Evolutionary conservation across 2,797 vertebrate genomes (phyloP).

Genomic region (Pangasius macronema): DNA sequence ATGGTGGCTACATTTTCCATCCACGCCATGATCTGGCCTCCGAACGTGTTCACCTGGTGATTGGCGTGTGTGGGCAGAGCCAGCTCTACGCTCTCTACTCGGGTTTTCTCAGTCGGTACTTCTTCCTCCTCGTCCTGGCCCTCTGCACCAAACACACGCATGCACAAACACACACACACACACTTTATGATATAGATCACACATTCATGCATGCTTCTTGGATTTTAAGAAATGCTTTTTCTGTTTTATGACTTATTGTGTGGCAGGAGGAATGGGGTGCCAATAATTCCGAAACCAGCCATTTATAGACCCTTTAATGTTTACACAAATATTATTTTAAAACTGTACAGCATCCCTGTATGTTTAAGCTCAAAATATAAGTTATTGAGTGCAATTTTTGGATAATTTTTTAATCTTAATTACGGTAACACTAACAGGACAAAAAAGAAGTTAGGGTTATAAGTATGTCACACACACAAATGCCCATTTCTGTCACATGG

Average conservation of each 20-base stretch:
- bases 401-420: neutral
- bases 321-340: neutral
- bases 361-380: neutral
- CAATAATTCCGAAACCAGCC: neutral
- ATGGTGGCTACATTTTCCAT: conserved; percentile 97
- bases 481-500: neutral
- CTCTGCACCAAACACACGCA: conserved; percentile 36
- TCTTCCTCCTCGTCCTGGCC: conserved; percentile 62
- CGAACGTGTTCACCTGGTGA: conserved; percentile 93
- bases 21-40: conserved; percentile 98
- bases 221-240: neutral
- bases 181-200: neutral
- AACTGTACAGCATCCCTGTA: neutral
- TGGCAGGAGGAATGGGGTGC: neutral
- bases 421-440: neutral
- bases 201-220: neutral
- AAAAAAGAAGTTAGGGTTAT: neutral
- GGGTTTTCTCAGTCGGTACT: conserved; percentile 80
- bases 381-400: neutral
- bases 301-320: neutral
- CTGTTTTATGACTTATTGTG: neutral
- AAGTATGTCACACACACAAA: neutral
- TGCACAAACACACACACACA: conserved; percentile 19
- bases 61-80: conserved; percentile 93
- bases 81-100: conserved; percentile 92